Conservation (phyloP, 2,888 invertebrate genomes). For the Cheilosia grossa region DNA sequence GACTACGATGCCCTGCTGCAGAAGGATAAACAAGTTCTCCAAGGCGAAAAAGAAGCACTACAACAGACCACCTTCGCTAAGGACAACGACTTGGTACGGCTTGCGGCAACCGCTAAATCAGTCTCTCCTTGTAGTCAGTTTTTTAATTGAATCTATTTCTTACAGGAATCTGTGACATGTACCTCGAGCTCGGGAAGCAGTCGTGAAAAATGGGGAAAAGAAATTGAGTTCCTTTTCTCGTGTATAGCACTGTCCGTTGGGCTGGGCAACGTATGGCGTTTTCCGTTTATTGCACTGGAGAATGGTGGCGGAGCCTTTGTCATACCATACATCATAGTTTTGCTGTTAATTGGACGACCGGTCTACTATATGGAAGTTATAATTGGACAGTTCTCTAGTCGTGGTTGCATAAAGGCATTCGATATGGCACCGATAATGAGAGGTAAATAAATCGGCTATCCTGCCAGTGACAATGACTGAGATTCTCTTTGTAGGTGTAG, state of each 20-base stretch:
- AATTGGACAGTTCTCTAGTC: conserved; percentile 89
- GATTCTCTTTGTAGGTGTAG: conserved; percentile 83
- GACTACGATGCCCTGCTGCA: conserved; percentile 77
- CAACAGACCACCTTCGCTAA: conserved; percentile 75
- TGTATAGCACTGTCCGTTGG: conserved; percentile 86
- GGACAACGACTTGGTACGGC: conserved; percentile 77
- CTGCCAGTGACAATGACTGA: neutral
- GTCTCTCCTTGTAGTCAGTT: neutral
- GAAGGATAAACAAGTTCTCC: conserved; percentile 71
- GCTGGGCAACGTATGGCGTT: conserved; percentile 88
- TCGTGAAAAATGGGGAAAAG: conserved; percentile 84
- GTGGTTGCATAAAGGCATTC: conserved; percentile 87
- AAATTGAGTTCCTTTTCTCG: conserved; percentile 87
- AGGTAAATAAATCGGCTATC: conserved; percentile 83
- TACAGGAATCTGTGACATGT: conserved; percentile 72
- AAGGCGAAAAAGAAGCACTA: conserved; percentile 66
- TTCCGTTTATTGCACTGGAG: conserved; percentile 87
- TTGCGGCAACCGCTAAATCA: too few relatives aligned
- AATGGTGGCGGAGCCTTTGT: conserved; percentile 88
- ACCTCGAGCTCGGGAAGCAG: conserved; percentile 69
- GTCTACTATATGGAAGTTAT: conserved; percentile 89
- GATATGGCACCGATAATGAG: conserved; percentile 88
- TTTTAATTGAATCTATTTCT: neutral
- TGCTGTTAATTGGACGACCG: conserved; percentile 87
- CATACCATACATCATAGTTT: conserved; percentile 87